Conservation (phyloP, 2,888 invertebrate genomes). For the Xanthorhoe designata region DNA sequence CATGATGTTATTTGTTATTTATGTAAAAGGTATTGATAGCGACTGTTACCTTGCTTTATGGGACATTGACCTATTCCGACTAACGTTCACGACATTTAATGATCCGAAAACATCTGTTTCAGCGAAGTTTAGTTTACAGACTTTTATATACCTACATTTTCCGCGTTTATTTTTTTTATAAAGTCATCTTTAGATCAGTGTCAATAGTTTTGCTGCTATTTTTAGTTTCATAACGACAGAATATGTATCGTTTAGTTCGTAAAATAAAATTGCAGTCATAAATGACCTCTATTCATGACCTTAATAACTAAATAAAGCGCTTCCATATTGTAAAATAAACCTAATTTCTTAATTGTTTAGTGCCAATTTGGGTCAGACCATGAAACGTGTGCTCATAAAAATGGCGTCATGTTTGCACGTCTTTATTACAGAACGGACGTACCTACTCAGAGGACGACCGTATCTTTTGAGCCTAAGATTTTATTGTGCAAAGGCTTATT, state of each 20-base stretch:
- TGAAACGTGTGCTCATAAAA: conserved; percentile 49
- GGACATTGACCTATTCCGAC: conserved; percentile 74
- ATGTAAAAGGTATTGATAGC: background rate
- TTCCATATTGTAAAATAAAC: conserved; percentile 32
- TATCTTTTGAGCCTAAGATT: background rate
- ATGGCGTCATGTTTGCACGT: conserved; percentile 45
- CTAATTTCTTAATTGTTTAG: conserved; percentile 42
- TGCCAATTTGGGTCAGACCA: conserved; percentile 51
- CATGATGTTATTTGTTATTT: background rate
- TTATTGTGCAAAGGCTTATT: background rate
- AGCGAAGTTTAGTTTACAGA: background rate
- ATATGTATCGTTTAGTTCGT: background rate
- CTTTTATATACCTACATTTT: background rate
- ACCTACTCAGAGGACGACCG: background rate
- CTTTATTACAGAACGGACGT: conserved; percentile 32
- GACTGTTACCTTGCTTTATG: conserved; percentile 46
- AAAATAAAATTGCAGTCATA: background rate
- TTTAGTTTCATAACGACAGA: background rate
- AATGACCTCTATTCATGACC: conserved; percentile 4
- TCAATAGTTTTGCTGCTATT: background rate
- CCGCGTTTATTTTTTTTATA: background rate
- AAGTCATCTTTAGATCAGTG: background rate
- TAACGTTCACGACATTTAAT: conserved; percentile 34
- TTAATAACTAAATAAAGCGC: conserved; percentile 32
- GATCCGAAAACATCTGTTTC: conserved; percentile 19